Conservation (phyloP, 2,797 vertebrate species). For the Sphenodon punctatus region DNA sequence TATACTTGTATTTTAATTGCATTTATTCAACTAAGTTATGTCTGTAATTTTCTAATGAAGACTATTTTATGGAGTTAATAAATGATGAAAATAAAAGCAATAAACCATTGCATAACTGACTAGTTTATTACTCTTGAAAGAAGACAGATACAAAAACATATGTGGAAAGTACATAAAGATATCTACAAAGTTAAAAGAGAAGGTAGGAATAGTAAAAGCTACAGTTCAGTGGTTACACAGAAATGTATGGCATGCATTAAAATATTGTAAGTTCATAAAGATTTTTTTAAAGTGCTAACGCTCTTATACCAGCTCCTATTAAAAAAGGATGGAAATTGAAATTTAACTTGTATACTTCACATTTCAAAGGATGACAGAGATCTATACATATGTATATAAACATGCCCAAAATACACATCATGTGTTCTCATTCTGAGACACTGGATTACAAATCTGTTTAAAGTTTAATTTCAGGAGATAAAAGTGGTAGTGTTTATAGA, state of each 20-base stretch:
- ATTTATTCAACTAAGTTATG: not conserved
- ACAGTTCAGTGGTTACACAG: constrained; percentile 58
- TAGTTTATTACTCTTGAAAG: constrained; percentile 79
- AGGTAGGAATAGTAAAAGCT: constrained; percentile 60
- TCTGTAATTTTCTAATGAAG: not conserved
- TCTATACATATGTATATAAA: constrained; percentile 36
- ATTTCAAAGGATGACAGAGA: constrained; percentile 37
- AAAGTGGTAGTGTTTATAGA: constrained; percentile 39
- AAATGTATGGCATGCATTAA: constrained; percentile 61
- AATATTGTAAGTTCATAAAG: constrained; percentile 52
- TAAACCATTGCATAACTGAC: constrained; percentile 56
- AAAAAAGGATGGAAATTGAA: constrained; percentile 59
- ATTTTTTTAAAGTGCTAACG: constrained; percentile 65
- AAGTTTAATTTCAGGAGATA: constrained; percentile 57
- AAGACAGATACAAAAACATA: constrained; percentile 72
- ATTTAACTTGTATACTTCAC: constrained; percentile 52
- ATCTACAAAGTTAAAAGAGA: constrained; percentile 69
- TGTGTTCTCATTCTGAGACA: constrained; percentile 31
- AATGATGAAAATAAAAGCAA: constrained; percentile 65
- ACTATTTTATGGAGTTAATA: too few relatives aligned
- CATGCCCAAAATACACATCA: constrained; percentile 19
- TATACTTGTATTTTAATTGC: not conserved
- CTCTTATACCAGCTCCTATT: constrained; percentile 57
- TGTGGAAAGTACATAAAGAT: constrained; percentile 59
- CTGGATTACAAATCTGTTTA: constrained; percentile 40